Evolutionary conservation across 2,888 invertebrate species (phyloP).

Genomic region (Pteria penguin): DNA sequence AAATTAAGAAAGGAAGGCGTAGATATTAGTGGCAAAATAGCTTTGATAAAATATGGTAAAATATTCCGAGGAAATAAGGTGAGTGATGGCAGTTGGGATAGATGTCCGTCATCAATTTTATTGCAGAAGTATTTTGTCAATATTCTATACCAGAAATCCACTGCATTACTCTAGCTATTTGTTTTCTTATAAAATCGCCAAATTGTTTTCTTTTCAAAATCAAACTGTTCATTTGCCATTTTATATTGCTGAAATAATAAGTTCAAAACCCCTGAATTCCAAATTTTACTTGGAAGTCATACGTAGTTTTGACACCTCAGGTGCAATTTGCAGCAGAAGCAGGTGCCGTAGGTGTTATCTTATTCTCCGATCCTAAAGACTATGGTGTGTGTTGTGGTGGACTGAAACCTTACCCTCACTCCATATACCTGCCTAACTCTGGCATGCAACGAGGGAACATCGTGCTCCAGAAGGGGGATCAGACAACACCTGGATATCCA

Average conservation of each 20-base stretch:
- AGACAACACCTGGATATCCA: constrained; percentile 80
- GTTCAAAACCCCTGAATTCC: too few species aligned
- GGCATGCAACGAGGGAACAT: constrained; percentile 80
- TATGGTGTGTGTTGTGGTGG: constrained; percentile 61
- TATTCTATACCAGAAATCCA: too few species aligned
- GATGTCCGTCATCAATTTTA: not conserved
- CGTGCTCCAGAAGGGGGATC: constrained; percentile 79
- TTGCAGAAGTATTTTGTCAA: too few species aligned
- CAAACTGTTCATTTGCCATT: too few species aligned
- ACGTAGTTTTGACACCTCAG: constrained; percentile 54
- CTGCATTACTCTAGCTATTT: too few species aligned
- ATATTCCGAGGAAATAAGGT: constrained; percentile 79
- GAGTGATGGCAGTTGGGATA: too few species aligned
- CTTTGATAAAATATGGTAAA: constrained; percentile 81
- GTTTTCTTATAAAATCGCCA: too few species aligned
- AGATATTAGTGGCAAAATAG: constrained; percentile 77
- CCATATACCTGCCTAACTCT: constrained; percentile 80
- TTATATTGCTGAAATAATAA: too few species aligned
- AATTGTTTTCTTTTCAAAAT: too few species aligned
- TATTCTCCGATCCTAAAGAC: constrained; percentile 76
- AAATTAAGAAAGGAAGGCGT: constrained; percentile 65
- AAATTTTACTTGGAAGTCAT: too few species aligned
- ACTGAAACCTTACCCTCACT: constrained; percentile 69
- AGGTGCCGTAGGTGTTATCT: constrained; percentile 77
- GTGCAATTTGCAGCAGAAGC: constrained; percentile 62